phyloP scores from a whole-genome alignment of 1,140 invertebrate species.

The Fopius arisanus region DNA sequence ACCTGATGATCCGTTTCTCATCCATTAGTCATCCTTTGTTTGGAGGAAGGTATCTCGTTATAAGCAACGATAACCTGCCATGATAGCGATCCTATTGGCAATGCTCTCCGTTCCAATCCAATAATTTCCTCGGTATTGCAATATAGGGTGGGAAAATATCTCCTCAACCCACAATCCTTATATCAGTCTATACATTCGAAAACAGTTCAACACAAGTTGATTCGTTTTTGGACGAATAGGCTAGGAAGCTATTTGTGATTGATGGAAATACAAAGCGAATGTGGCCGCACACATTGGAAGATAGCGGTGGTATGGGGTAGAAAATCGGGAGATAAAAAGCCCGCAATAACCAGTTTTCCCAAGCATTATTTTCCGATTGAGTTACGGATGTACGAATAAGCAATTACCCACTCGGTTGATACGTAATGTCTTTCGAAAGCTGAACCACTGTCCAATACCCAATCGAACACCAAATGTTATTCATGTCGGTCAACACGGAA shows the following conservation, averaged over 20 bases:
- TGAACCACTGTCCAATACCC: not conserved
- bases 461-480: not conserved
- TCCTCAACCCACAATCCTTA: not conserved
- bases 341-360: conserved; percentile 58
- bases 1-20: not conserved
- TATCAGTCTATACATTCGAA: not conserved
- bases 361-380: conserved; percentile 51
- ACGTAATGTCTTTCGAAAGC: not conserved
- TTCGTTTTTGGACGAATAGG: conserved; percentile 48
- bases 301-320: not conserved
- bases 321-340: conserved; percentile 53
- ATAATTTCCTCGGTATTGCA: conserved; percentile 61
- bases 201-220: conserved; percentile 37
- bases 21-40: not conserved
- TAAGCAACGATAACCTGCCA: not conserved
- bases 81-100: conserved; percentile 18
- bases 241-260: conserved; percentile 52
- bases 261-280: conserved; percentile 60
- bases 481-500: no score
- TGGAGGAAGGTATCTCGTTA: not conserved
- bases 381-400: conserved; percentile 7
- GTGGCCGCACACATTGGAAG: conserved; percentile 27
- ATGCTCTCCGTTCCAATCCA: conserved; percentile 45
- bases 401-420: conserved; percentile 7
- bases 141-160: conserved; percentile 43